Evolutionary conservation across 2,797 vertebrate species (phyloP), one percentile per base, ranked within the genome.

Genomic region (Poecile montanus): DNA sequence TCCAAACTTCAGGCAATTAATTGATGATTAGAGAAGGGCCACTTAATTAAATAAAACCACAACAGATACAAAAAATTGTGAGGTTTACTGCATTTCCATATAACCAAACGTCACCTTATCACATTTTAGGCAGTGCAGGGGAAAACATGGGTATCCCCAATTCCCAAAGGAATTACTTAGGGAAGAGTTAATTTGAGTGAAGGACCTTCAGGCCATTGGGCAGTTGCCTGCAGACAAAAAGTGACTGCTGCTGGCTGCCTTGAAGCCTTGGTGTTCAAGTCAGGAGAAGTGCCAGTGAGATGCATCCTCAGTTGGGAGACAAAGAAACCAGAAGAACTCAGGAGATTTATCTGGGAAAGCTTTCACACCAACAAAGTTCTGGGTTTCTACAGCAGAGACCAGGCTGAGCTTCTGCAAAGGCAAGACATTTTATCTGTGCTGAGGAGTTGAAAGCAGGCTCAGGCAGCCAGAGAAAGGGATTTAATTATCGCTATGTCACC

Each of bases 381-480:
- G n/a, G 30, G 38, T 60, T 68, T 54, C 30, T 1, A 0, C 3
- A 50, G 65, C 47, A 44, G 78, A 61, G 38, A 26, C 11, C 54
- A 67, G 62, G 44, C 73, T 21, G 57, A 62, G 87, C 68, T 75
- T 38, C 68, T 70, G 88, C 58, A 62, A 58, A 91, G 76, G 21
- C 74, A 65, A 74, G 40, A 11, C n/a, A 6, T 20, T 74, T 71
- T 74, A 47, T 65, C 47, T 38, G 40, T 10, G 30, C 10, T 42
- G 53, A 0, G 18, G 77, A 91, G 89, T 3, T 74, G 89, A 83
- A 89, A 91, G 91, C 75, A 72, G 81, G 63, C 75, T 92, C 22
- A 34, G 78, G 79, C 72, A 93, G 90, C 40, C 71, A 38, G 56
- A 76, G 65, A 51, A 89, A 93, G 71, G 86, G 70, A 91, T 82